Conservation (phyloP, 2,888 invertebrate genomes). For the Aradus depressus region DNA sequence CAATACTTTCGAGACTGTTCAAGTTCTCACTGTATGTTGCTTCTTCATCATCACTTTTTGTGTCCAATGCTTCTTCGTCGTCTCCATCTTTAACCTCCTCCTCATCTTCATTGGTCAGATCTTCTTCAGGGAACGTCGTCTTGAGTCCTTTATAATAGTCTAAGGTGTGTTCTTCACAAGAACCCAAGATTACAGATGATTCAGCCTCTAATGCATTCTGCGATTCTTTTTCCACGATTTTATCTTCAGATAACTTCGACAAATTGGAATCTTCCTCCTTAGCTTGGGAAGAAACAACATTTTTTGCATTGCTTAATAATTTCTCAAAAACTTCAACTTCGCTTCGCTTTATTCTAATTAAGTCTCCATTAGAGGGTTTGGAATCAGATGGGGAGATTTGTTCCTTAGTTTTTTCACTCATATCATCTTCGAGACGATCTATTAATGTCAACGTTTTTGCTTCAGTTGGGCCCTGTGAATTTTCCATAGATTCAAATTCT, state of each 20-base stretch:
- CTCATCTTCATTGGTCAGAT: too few relatives aligned
- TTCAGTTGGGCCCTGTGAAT: too few relatives aligned
- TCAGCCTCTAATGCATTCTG: constrained; percentile 36
- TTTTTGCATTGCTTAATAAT: neutral
- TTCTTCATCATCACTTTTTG: neutral
- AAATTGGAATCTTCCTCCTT: neutral
- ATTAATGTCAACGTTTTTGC: too few relatives aligned
- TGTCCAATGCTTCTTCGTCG: neutral
- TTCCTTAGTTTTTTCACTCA: too few relatives aligned
- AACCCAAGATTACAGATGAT: constrained; percentile 47
- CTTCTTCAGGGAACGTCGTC: constrained; percentile 35
- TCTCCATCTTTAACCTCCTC: too few relatives aligned
- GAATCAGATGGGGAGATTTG: too few relatives aligned
- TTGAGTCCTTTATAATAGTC: constrained; percentile 44
- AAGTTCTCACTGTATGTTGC: constrained; percentile 5
- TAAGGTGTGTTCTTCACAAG: constrained; percentile 46
- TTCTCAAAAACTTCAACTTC: neutral
- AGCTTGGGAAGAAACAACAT: neutral
- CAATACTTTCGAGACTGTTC: too few relatives aligned
- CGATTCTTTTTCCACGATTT: neutral
- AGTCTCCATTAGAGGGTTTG: too few relatives aligned
- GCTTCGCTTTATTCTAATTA: too few relatives aligned
- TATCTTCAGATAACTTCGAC: neutral
- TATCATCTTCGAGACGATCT: too few relatives aligned
- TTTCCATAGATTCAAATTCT: too few relatives aligned